Conservation (phyloP, 2,888 invertebrate genomes). For the Himalopsyche anomala region DNA sequence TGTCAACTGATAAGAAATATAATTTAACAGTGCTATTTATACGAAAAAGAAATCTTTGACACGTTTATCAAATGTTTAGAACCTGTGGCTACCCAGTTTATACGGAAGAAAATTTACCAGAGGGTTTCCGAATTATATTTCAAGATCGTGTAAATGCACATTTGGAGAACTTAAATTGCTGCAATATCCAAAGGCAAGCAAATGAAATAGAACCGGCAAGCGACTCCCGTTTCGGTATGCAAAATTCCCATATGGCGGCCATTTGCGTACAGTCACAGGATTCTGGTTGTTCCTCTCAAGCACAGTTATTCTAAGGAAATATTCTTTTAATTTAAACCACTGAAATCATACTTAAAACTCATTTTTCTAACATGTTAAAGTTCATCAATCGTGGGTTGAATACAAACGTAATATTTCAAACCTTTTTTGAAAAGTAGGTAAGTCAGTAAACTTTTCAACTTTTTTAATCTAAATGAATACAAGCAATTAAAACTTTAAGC, state of each 20-base stretch:
- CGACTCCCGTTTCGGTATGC: neutral
- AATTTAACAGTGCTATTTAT: too few relatives aligned
- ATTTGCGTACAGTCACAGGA: conserved; percentile 1
- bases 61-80: too few relatives aligned
- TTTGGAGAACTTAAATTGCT: neutral
- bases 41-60: too few relatives aligned
- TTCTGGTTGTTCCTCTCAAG: neutral
- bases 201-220: conserved; percentile 9
- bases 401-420: too few relatives aligned
- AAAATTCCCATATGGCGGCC: conserved; percentile 18
- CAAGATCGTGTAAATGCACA: neutral
- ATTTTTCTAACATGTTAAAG: too few relatives aligned
- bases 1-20: too few relatives aligned
- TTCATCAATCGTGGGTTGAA: too few relatives aligned
- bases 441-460: neutral
- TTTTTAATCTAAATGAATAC: neutral
- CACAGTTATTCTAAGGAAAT: neutral
- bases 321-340: too few relatives aligned
- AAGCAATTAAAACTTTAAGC: conserved; percentile 2
- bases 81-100: too few relatives aligned
- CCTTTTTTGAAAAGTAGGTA: too few relatives aligned
- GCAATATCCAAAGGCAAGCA: conserved; percentile 13
- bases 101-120: neutral
- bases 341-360: too few relatives aligned
- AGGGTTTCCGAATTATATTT: neutral